Base-by-base conservation (phyloP, 2,113 vertebrate species). In the Spheniscus mendiculus region DNA sequence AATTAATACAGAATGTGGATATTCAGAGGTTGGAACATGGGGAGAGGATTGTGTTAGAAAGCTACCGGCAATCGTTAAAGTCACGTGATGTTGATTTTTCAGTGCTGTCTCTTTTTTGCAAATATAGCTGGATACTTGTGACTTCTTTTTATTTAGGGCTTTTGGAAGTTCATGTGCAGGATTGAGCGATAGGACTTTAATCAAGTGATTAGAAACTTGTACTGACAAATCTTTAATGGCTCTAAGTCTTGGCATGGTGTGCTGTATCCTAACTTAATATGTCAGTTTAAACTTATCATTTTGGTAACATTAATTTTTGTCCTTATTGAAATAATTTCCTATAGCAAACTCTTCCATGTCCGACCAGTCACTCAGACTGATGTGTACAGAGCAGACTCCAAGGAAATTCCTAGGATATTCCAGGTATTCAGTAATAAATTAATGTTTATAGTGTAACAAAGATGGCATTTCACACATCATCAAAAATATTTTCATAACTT, bases 351-450 rank as follows among this genome's bases (percentile, higher is more conserved):
- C 56, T 99, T 99, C 98, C 99, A 99, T 30, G 99, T 99, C 89
- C 99, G 99, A 86, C 99, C 99, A 63, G 99, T 99, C 93, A 99
- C 99, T 71, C 99, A 99, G 97, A 99, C 99, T 8, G 99, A 99
- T 82, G 99, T 99, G 38, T 99, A 99, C 97, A 99, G 99, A 63
- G 99, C 99, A 44, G 99, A 99, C 91, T 98, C 99, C 98, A 99
- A 99, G 98, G 99, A 99, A 96, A 99, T 99, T 96, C 99, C 99
- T 50, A 99, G 99, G 98, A 99, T 99, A 98, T 99, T 99, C 96
- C 99, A 99, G 99, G 99, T 99, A 98, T 82, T 80, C 29, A 52
- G 52, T 79, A 86, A 52, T 74, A 85, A 83, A 55, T 66, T 47
- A 61, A 40, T 67, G 4, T 65, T 89, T 95, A 50, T 79, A 55